Evolutionary conservation across 2,113 vertebrate genomes (phyloP), one percentile per base, ranked within the genome.

Genomic region (Bujurquina vittata): DNA sequence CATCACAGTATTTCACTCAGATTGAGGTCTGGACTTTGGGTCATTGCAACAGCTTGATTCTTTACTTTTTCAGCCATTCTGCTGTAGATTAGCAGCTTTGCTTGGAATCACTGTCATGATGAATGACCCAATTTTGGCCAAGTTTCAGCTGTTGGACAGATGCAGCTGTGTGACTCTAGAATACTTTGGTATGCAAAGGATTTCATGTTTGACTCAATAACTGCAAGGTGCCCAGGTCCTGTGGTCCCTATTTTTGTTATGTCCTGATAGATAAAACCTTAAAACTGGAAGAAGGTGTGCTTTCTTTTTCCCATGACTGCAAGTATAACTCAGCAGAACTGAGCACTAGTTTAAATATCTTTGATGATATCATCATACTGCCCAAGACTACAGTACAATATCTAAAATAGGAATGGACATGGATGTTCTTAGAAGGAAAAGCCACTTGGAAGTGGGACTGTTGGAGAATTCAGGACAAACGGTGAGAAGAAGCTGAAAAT

Each of bases 381-480:
- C 85, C 87, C 86, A 86, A 46, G 69, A 77, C 84, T 79, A 85
- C 6, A 86, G 79, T 67, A 49, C 49, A 62, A 56, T 52, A 75
- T 76, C 75, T 77, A 40, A n/a, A 65, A 59, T 59, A 54, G 43
- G 54, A 33, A 85, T 49, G 79, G 33, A 75, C 63, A 54, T 60
- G 20, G 49, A 77, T 59, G 75, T 26, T 84, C 22, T 57, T 22
- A n/a, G 15, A 18, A 12, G 62, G 23, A 40, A 46, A 12, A 40
- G 49, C 61, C 35, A 57, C 5, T 49, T 75, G 62, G 29, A 46
- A 22, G 4, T 52, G 20, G 59, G 54, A 7, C 60, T 78, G 54
- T 84, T 79, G 59, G n/a, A 84, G 77, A 1, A 75, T 59, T 83
- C 65, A 15, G 75, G 46, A 76, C 62, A 84, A 40, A 77, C 56